Percentiles rank a stretch among this genome's conserved stretches.
Conservation (phyloP, 2,888 invertebrate species). For the Drosophila suboccidentalis region DNA sequence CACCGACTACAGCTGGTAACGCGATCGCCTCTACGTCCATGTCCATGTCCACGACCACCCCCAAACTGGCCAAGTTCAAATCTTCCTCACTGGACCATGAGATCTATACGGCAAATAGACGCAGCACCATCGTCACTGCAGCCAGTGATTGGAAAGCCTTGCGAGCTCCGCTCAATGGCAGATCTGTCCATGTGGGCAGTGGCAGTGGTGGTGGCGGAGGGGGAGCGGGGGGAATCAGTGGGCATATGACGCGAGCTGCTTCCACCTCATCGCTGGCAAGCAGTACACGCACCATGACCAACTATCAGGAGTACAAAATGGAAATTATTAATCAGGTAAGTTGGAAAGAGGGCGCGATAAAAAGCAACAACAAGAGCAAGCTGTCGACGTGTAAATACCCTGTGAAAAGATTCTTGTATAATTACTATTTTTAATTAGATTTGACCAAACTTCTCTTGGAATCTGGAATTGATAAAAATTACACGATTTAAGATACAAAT, state of each 20-base stretch:
- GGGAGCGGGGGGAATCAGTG: conserved; percentile 30
- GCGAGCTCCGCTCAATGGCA: conserved; percentile 63
- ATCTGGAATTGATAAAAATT: too few species aligned
- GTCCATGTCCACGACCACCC: conserved; percentile 32
- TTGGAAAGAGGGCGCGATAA: conserved; percentile 17
- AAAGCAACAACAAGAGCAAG: background rate
- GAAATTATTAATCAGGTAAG: conserved; percentile 85
- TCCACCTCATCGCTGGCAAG: conserved; percentile 83
- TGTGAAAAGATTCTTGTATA: background rate
- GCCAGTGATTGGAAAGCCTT: conserved; percentile 71
- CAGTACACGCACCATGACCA: conserved; percentile 78
- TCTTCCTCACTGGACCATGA: conserved; percentile 82
- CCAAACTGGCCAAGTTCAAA: conserved; percentile 71
- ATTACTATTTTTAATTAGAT: too few species aligned
- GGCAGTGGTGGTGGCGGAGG: conserved; percentile 33
- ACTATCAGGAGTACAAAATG: conserved; percentile 84
- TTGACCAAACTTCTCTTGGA: too few species aligned
- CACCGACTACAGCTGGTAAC: conserved; percentile 42
- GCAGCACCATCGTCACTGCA: conserved; percentile 72
- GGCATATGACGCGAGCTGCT: conserved; percentile 77
- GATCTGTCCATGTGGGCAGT: conserved; percentile 49
- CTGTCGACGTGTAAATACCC: conserved; percentile 22
- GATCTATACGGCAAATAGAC: conserved; percentile 76
- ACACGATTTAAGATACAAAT: too few species aligned
- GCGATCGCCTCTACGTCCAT: conserved; percentile 17